Evolutionary conservation across 2,113 vertebrate genomes (phyloP), one percentile per base, ranked within the genome.

Genomic region (Condylura cristata): DNA sequence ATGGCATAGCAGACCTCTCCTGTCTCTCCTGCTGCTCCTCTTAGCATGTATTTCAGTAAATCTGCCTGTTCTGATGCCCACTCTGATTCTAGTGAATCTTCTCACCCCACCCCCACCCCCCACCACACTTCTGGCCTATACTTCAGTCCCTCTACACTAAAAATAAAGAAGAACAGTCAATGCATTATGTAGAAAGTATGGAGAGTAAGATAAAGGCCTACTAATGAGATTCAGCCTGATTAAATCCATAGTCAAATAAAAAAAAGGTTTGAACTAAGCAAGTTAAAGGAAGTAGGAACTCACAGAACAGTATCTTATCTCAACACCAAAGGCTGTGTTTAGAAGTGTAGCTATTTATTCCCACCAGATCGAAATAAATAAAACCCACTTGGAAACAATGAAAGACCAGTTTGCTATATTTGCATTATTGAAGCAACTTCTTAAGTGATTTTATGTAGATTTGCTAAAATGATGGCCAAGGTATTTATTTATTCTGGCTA

Each of bases 401-500:
- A 58, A 53, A 90, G 32, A 28, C 58, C 48, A 70, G 22, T n/a
- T 37, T 68, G n/a, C 34, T 66, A 66, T 66, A 26, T 32, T 65
- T 68, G n/a, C 20, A 34, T 37, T 68, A 37, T 3, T 20, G n/a
- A 34, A 65, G 12, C 20, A 56, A 22, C 16, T 51, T 51, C 48
- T 56, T 56, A 22, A 7, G 20, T 56, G 17, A 56, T 22, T 24
- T 22, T 22, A 56, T 32, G 44, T 22, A 88, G 58, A 53, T 7
- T 20, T 0, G 6, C 46, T 0, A 1, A 68, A 95, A 2, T 28
- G 44, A 66, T 20, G 11, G 26, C 85, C 78, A 90, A 85, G 68
- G 83, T 41, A 20, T 71, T 22, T 5, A n/a, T 94, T n/a, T 5
- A 93, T 83, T 93, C 56, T 90, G 95, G 97, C 61, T 11, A 89